Percentiles rank a stretch among this genome's conserved stretches.
Evolutionary conservation across 1,140 invertebrate species (phyloP).

Genomic region (Drosophila aff.): DNA sequence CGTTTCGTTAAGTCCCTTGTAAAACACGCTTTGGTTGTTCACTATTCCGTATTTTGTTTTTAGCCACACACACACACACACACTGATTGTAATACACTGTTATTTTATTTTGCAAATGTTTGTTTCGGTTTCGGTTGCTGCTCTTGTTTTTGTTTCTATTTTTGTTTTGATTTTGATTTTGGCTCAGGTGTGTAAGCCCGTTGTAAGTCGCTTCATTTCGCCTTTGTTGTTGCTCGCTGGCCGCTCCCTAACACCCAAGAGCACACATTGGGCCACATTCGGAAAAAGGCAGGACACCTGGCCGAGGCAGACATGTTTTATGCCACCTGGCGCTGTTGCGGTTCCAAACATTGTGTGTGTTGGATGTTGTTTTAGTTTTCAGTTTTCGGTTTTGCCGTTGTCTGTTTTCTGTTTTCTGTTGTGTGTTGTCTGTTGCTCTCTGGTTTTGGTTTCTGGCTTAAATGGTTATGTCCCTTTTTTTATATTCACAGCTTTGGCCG

Average conservation of each 20-base stretch:
- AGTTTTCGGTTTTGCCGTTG: constrained; percentile 13
- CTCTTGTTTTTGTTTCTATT: constrained; percentile 15
- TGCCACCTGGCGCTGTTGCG: constrained; percentile 43
- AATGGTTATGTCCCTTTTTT: constrained; percentile 40
- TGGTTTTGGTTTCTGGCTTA: constrained; percentile 38
- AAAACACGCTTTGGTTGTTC: constrained; percentile 32
- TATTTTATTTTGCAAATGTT: constrained; percentile 8
- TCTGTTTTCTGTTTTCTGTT: constrained; percentile 17
- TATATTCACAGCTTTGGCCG: constrained; percentile 44
- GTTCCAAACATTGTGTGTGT: constrained; percentile 30
- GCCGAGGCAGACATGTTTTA: constrained; percentile 45
- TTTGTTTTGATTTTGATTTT: constrained; percentile 49
- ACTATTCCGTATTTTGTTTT: background rate
- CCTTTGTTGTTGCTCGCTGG: constrained; percentile 15
- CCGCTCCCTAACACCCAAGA: constrained; percentile 2
- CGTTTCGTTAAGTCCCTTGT: constrained; percentile 32
- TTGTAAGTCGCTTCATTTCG: constrained; percentile 39
- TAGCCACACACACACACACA: background rate
- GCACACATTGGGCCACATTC: constrained; percentile 1
- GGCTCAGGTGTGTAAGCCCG: constrained; percentile 40
- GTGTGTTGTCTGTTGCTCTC: constrained; percentile 30
- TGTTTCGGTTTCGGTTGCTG: constrained; percentile 8
- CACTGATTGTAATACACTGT: constrained; percentile 9
- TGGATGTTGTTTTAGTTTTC: constrained; percentile 10
- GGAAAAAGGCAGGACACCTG: constrained; percentile 38